These are phyloP conservation scores for Parascotia fuliginaria DNA, from an alignment of 2,888 invertebrate species.

Conservation along the genomic window DNA sequence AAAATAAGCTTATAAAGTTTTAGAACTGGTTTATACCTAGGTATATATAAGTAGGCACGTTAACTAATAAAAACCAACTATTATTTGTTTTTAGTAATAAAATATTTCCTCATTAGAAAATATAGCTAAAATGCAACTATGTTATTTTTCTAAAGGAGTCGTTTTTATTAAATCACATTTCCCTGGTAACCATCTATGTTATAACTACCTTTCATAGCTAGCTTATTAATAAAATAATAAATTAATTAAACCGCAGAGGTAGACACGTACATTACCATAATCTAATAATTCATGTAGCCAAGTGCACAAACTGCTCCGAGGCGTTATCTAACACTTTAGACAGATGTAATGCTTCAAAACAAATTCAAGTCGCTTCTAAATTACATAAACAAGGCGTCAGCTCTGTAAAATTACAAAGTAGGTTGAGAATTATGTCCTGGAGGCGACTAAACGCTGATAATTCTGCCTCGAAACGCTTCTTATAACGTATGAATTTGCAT, in stretches of 20 bases:
- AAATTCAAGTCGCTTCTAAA: constrained; percentile 37
- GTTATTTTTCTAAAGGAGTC: background rate
- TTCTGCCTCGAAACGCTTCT: constrained; percentile 79
- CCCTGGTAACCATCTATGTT: constrained; percentile 7
- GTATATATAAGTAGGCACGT: too few species aligned
- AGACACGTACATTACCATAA: constrained; percentile 29
- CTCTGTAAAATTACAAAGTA: constrained; percentile 70
- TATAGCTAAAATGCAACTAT: too few species aligned
- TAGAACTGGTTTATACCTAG: too few species aligned
- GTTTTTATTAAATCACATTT: background rate
- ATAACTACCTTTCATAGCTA: constrained; percentile 8
- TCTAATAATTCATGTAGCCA: constrained; percentile 33
- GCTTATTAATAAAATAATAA: constrained; percentile 22
- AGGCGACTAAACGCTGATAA: constrained; percentile 85
- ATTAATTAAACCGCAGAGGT: constrained; percentile 20
- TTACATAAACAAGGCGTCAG: constrained; percentile 53
- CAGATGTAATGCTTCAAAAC: constrained; percentile 38
- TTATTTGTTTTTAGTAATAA: too few species aligned
- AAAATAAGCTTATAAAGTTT: too few species aligned
- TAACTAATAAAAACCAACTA: too few species aligned
- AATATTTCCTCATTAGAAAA: too few species aligned
- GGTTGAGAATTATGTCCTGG: constrained; percentile 75
- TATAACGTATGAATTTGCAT: constrained; percentile 83
- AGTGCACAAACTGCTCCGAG: constrained; percentile 13
- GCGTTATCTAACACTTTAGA: constrained; percentile 23